phyloP scores from a whole-genome alignment of 2,113 vertebrate genomes.

The Rhabdornis inornatus region DNA sequence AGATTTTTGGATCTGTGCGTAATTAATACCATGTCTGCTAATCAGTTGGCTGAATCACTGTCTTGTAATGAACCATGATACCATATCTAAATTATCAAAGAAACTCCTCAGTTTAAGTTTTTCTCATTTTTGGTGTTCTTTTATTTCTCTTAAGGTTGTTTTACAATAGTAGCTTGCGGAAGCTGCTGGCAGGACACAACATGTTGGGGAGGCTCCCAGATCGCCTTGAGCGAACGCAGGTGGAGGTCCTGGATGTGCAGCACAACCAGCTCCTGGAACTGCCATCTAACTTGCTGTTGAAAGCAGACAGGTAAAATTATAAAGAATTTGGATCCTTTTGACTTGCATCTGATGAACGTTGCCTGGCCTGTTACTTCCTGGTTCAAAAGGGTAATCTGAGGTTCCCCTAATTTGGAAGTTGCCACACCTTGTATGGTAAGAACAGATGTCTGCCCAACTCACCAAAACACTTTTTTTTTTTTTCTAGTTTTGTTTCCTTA shows the following conservation, averaged over 20 bases:
- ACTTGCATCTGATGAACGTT: not conserved
- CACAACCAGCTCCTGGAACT: slow-evolving; percentile 94
- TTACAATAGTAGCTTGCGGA: slow-evolving; percentile 88
- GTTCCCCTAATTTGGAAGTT: not conserved
- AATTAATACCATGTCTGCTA: slow-evolving; percentile 28
- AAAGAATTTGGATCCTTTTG: not conserved
- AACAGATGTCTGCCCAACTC: slow-evolving; percentile 26
- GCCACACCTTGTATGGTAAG: not conserved
- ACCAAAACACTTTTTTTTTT: not conserved
- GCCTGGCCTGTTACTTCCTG: not conserved
- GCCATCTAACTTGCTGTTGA: slow-evolving; percentile 88
- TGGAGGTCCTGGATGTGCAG: slow-evolving; percentile 93
- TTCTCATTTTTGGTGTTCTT: not conserved
- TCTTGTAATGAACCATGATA: not conserved
- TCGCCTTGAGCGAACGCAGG: slow-evolving; percentile 83
- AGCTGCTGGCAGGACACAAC: slow-evolving; percentile 91
- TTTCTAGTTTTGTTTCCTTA: slow-evolving; percentile 41
- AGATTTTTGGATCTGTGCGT: not conserved
- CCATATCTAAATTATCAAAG: not conserved
- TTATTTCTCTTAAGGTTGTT: slow-evolving; percentile 79
- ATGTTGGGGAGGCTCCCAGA: slow-evolving; percentile 86
- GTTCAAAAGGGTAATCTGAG: not conserved
- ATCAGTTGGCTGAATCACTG: slow-evolving; percentile 30
- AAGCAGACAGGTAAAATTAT: slow-evolving; percentile 86
- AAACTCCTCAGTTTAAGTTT: not conserved